phyloP scores from a whole-genome alignment of 2,888 invertebrate genomes.

The Heliconius erato region DNA sequence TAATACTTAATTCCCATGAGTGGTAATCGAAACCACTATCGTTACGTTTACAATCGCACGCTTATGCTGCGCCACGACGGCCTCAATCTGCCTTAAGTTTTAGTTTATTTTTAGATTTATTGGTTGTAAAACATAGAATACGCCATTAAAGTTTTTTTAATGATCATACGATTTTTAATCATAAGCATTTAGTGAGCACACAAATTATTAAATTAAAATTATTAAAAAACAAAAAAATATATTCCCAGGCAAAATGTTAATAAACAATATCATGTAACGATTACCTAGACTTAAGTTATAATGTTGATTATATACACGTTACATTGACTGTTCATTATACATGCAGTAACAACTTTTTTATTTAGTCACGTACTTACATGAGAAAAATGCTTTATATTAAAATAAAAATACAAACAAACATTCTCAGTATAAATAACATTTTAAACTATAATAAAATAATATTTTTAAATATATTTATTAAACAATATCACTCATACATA shows the following conservation, averaged over 20 bases:
- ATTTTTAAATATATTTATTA: background rate
- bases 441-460: background rate
- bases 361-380: background rate
- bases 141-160: no score
- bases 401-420: background rate
- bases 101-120: no score
- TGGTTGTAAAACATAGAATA: no score
- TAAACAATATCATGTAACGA: background rate
- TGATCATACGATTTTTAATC: no score
- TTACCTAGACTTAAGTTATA: background rate
- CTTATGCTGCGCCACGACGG: no score
- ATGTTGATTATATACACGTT: background rate
- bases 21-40: no score
- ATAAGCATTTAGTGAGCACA: no score
- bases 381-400: background rate
- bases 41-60: no score
- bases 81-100: no score
- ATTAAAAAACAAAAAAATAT: background rate
- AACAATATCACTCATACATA: background rate
- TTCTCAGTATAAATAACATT: background rate
- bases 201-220: no score
- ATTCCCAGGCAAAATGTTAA: background rate
- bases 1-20: no score
- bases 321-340: background rate
- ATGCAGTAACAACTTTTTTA: background rate